Conservation (phyloP, 2,888 invertebrate species). For the Trichogramma evanescens region DNA sequence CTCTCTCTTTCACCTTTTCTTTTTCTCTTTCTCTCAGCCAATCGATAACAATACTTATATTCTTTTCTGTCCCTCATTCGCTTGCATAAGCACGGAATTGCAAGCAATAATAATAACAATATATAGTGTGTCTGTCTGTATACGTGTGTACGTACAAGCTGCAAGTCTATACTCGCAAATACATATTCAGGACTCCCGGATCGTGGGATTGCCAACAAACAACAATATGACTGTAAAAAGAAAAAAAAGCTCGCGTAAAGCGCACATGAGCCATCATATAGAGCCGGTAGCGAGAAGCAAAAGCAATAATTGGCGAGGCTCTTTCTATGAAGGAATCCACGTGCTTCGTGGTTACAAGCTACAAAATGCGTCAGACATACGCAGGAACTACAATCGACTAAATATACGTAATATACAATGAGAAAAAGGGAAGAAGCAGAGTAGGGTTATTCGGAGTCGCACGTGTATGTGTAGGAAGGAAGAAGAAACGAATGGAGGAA, state of each 20-base stretch:
- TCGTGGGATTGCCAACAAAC: slow-evolving; percentile 17
- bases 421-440: neutral
- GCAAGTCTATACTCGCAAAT: too few relatives aligned
- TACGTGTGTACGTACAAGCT: neutral
- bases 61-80: neutral
- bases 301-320: slow-evolving; percentile 40
- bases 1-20: neutral
- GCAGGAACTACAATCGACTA: too few relatives aligned
- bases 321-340: slow-evolving; percentile 43
- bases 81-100: slow-evolving; percentile 8
- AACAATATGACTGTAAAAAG: neutral
- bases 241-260: slow-evolving; percentile 1
- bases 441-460: neutral
- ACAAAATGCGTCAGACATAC: neutral
- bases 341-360: slow-evolving; percentile 24
- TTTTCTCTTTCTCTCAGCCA: neutral
- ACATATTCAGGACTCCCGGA: slow-evolving; percentile 5
- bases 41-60: slow-evolving; percentile 17
- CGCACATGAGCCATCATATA: slow-evolving; percentile 37
- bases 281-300: slow-evolving; percentile 35
- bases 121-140: neutral
- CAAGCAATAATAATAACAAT: slow-evolving; percentile 14
- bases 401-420: neutral
- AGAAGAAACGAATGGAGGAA: neutral
- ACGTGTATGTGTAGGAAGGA: neutral